phyloP scores from a whole-genome alignment of 2,797 vertebrate genomes.

The Siniperca undulata region DNA sequence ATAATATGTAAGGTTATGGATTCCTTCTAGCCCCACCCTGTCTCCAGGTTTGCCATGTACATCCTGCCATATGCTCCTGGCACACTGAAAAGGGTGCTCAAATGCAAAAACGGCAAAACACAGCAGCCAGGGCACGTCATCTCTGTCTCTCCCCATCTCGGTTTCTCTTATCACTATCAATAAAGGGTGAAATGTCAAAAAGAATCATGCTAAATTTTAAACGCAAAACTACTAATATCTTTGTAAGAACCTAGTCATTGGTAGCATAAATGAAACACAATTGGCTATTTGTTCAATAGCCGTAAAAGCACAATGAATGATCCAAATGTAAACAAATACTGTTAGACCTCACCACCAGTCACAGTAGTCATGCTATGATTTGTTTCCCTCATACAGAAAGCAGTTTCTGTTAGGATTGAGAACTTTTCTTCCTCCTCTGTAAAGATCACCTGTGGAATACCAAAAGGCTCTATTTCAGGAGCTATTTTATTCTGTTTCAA shows the following conservation, averaged over 20 bases:
- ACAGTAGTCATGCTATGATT: not conserved
- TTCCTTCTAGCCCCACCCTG: not conserved
- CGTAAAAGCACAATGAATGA: too few species aligned
- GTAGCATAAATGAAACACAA: not conserved
- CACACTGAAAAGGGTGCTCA: too few species aligned
- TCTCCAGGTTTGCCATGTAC: slow-evolving; percentile 13
- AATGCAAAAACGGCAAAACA: not conserved
- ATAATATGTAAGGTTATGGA: not conserved
- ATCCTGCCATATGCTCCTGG: not conserved
- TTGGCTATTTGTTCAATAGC: too few species aligned
- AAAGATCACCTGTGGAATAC: not conserved
- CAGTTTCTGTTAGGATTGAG: too few species aligned
- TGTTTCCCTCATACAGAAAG: not conserved
- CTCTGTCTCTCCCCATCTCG: not conserved
- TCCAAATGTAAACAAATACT: too few species aligned
- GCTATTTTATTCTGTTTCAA: not conserved
- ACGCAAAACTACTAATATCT: not conserved
- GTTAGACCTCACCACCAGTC: too few species aligned
- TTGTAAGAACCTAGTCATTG: not conserved
- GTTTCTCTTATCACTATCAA: not conserved
- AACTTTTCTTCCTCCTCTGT: not conserved
- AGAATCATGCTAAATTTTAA: not conserved
- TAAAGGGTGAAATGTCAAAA: not conserved
- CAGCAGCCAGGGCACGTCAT: not conserved
- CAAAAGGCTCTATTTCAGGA: not conserved